phyloP scores from a whole-genome alignment of 2,113 vertebrate species.

The Aptenodytes patagonicus region DNA sequence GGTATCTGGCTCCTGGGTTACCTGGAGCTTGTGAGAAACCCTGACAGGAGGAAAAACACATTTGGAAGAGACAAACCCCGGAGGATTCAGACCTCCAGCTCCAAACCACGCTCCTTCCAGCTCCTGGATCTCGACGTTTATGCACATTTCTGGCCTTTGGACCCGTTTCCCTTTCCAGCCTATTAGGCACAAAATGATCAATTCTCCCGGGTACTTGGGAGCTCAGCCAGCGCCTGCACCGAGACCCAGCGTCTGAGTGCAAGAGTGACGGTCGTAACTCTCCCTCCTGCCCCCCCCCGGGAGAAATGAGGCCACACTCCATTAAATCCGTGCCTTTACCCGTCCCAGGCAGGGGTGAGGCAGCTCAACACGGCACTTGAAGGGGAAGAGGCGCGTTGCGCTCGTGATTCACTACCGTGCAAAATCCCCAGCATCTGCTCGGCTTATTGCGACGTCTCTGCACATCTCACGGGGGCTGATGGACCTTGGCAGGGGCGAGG shows the following conservation, averaged over 20 bases:
- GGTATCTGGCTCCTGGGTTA: background rate
- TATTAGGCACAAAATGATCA: background rate
- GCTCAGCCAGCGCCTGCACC: background rate
- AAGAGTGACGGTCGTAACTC: fast-evolving
- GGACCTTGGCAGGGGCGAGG: background rate
- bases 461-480: fast-evolving
- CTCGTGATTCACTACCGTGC: fast-evolving
- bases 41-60: background rate
- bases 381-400: fast-evolving
- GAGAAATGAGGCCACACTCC: background rate
- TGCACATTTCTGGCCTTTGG: background rate
- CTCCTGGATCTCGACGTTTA: background rate
- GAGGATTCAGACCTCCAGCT: background rate
- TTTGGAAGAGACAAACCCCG: background rate
- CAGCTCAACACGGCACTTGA: fast-evolving
- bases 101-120: background rate
- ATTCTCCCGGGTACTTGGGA: background rate
- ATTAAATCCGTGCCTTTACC: background rate
- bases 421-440: fast-evolving
- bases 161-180: background rate
- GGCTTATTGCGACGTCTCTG: fast-evolving
- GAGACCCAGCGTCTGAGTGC: background rate
- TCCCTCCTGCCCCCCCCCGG: background rate
- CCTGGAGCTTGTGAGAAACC: background rate
- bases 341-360: background rate